Base-by-base conservation (phyloP, 2,888 invertebrate genomes). In the Amphipyra tragopoginis region DNA sequence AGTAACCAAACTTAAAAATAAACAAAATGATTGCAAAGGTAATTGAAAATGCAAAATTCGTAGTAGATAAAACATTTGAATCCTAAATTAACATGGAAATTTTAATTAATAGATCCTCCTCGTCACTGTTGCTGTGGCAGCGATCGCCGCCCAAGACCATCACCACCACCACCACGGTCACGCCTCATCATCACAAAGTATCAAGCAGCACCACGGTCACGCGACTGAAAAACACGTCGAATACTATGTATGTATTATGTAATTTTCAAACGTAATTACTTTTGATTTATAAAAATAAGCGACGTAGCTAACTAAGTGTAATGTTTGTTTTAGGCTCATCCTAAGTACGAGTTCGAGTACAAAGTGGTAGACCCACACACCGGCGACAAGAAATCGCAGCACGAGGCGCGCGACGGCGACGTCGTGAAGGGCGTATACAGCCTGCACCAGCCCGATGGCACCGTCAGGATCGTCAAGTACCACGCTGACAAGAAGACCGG, bases 341-440 rank as follows among this genome's bases (percentile, higher is more conserved):
- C 93, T 29, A 92, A 92, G 81, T 93, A 94, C 82, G 88, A 91
- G 80, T 93, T 91, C 80, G 89, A 91, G 71, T 94, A 94, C 79
- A 88, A 92, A 34, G 93, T 93, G 3, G 87, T 90, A 66, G 95
- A 95, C 71, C 90, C 88, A 0, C 95, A 95, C 72, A 95, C 95
- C 39, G 95, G 93, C 6, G 95, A 95, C 86, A 87, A 91, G 75
- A 95, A 95, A 82, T 90, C 87, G 70, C 95, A 95, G 81, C 86
- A 90, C 57, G 95, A 95, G 83, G 81, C 88, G 57, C 89, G 92
- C 47, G 93, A 95, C 85, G 96, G 96, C 0, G 93, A 96, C 77
- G 90, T 90, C 42, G 96, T 96, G 59, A 92, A 94, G 82, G 96
- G 96, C 36, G 93, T 95, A 77, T 96, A 96, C 85, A 92, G 90